Evolutionary conservation across 2,888 invertebrate species (phyloP).

Genomic region (Romanomermis culicivorax): DNA sequence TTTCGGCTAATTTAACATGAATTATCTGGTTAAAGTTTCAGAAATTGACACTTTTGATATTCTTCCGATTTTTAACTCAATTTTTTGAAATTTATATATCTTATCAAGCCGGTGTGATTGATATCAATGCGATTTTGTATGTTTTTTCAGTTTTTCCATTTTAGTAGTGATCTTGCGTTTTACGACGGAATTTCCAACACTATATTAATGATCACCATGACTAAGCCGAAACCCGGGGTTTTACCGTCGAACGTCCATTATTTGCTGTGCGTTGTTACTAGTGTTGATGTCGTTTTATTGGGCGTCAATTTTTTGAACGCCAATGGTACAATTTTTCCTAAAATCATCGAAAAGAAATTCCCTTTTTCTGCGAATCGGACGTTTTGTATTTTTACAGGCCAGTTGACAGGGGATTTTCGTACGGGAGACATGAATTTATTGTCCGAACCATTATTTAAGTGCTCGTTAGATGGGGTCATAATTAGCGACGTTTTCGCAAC

Average conservation of each 20-base stretch:
- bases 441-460: conserved; percentile 53
- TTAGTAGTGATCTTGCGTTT: conserved; percentile 71
- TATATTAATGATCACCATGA: conserved; percentile 73
- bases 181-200: conserved; percentile 85
- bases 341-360: background rate
- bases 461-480: conserved; percentile 18
- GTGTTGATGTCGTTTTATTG: conserved; percentile 70
- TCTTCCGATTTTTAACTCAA: too few relatives aligned
- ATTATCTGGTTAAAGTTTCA: too few relatives aligned
- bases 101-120: too few relatives aligned
- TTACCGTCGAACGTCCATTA: conserved; percentile 51
- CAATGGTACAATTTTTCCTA: conserved; percentile 15
- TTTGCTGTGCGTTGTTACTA: conserved; percentile 73
- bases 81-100: too few relatives aligned
- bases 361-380: background rate
- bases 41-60: too few relatives aligned
- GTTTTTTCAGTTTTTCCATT: too few relatives aligned
- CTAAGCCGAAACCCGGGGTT: conserved; percentile 47
- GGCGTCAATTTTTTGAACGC: conserved; percentile 41
- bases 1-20: too few relatives aligned
- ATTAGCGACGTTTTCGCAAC: conserved; percentile 46
- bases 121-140: too few relatives aligned
- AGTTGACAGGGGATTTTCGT: background rate
- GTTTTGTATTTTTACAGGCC: background rate
- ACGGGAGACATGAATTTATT: conserved; percentile 56